These are phyloP conservation scores for Gambusia affinis DNA, from an alignment of 2,113 vertebrate species.

Conservation along the genomic window DNA sequence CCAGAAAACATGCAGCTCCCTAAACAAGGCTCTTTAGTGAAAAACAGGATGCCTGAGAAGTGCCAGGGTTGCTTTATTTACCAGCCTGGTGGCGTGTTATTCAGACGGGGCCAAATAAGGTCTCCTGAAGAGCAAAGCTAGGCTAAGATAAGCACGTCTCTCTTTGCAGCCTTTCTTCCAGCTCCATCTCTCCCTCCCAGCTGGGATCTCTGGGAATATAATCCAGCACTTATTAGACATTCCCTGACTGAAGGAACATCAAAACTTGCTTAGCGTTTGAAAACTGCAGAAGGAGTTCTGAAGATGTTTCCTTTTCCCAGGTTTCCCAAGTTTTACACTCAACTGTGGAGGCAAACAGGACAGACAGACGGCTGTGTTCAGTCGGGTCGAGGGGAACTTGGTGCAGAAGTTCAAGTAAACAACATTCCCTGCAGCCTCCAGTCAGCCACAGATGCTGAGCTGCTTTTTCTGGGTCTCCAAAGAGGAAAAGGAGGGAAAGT, in stretches of 20 bases:
- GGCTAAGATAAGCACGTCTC: conserved; percentile 83
- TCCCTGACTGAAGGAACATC: conserved; percentile 76
- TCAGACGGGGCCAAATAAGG: conserved; percentile 85
- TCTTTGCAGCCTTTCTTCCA: conserved; percentile 61
- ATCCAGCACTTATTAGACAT: conserved; percentile 78
- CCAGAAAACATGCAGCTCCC: conserved; percentile 79
- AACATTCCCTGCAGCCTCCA: conserved; percentile 66
- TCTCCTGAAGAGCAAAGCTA: conserved; percentile 72
- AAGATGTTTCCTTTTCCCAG: conserved; percentile 49
- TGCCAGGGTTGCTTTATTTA: conserved; percentile 81
- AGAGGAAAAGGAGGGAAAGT: conserved; percentile 40
- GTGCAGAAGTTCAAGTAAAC: conserved; percentile 67
- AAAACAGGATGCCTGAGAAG: conserved; percentile 84
- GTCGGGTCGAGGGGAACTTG: conserved; percentile 55
- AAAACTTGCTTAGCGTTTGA: conserved; percentile 71
- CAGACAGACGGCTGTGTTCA: conserved; percentile 60
- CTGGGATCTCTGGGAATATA: conserved; percentile 76
- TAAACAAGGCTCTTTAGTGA: conserved; percentile 88
- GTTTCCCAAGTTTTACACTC: conserved; percentile 46
- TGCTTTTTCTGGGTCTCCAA: conserved; percentile 58
- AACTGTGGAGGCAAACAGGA: conserved; percentile 66
- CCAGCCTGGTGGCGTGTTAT: conserved; percentile 83
- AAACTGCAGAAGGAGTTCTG: conserved; percentile 68
- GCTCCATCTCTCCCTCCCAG: conserved; percentile 66
- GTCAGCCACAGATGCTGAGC: conserved; percentile 47